phyloP scores from a whole-genome alignment of 2,113 vertebrate species.

The Porphyrio hochstetteri region DNA sequence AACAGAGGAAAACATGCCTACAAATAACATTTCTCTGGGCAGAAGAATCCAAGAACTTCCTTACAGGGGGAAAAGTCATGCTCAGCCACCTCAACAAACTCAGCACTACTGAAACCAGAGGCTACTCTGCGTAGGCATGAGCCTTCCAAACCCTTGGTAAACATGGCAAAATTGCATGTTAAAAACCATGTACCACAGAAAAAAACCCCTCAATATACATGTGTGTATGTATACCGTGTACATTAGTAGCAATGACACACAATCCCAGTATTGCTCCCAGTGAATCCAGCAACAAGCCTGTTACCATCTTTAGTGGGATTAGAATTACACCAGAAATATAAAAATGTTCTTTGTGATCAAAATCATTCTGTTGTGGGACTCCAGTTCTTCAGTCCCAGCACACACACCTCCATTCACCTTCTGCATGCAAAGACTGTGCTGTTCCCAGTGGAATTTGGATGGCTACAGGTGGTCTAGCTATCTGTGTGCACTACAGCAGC shows the following conservation, averaged over 20 bases:
- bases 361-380: too few species aligned
- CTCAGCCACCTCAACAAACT: too few species aligned
- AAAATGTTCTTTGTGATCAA: background rate
- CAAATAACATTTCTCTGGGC: background rate
- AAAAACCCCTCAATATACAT: too few species aligned
- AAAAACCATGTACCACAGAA: background rate
- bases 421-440: background rate
- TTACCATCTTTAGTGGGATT: background rate
- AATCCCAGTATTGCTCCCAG: background rate
- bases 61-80: background rate
- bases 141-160: background rate
- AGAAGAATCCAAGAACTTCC: background rate
- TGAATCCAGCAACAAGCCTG: background rate
- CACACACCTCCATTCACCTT: background rate
- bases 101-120: background rate
- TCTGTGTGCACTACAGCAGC: background rate
- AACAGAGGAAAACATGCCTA: background rate
- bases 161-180: background rate
- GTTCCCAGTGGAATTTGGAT: background rate
- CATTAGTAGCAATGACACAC: too few species aligned
- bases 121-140: background rate
- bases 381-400: background rate
- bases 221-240: too few species aligned
- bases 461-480: too few species aligned
- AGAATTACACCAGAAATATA: background rate